These are phyloP conservation scores for Zaprionus lachaisei DNA, from an alignment of 1,140 invertebrate species.

Conservation along the genomic window DNA sequence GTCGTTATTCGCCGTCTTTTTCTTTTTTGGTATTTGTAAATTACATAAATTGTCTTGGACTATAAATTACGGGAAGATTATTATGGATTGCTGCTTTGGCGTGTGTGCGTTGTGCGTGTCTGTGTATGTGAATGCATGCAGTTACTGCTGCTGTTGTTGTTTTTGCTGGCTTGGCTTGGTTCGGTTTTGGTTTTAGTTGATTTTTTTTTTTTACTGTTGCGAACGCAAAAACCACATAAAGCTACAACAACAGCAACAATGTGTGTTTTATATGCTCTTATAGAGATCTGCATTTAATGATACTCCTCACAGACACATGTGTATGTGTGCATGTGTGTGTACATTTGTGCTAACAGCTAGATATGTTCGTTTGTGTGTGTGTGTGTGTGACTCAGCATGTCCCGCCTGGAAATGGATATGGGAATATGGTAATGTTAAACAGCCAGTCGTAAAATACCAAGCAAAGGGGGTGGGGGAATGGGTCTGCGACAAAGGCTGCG, in stretches of 20 bases:
- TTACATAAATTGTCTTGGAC: constrained; percentile 83
- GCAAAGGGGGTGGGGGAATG: neutral
- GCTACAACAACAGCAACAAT: constrained; percentile 15
- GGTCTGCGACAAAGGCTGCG: constrained; percentile 22
- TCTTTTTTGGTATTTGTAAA: constrained; percentile 81
- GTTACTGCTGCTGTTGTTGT: constrained; percentile 22
- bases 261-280: constrained; percentile 62
- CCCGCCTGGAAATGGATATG: constrained; percentile 44
- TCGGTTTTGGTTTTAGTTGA: constrained; percentile 45
- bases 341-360: constrained; percentile 31
- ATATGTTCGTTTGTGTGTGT: constrained; percentile 15
- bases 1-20: constrained; percentile 61
- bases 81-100: constrained; percentile 71
- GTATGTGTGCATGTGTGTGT: neutral
- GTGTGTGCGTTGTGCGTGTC: constrained; percentile 16
- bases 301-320: constrained; percentile 57
- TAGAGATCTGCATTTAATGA: constrained; percentile 81
- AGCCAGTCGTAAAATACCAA: constrained; percentile 48
- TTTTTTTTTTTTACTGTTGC: constrained; percentile 17
- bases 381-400: constrained; percentile 11
- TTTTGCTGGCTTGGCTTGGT: constrained; percentile 39
- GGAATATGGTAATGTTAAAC: constrained; percentile 56
- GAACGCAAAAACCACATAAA: constrained; percentile 41
- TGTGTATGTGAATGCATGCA: constrained; percentile 29
- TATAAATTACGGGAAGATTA: constrained; percentile 83